Evolutionary conservation across 2,113 vertebrate genomes (phyloP).

Genomic region (Dromiciops gliroides): DNA sequence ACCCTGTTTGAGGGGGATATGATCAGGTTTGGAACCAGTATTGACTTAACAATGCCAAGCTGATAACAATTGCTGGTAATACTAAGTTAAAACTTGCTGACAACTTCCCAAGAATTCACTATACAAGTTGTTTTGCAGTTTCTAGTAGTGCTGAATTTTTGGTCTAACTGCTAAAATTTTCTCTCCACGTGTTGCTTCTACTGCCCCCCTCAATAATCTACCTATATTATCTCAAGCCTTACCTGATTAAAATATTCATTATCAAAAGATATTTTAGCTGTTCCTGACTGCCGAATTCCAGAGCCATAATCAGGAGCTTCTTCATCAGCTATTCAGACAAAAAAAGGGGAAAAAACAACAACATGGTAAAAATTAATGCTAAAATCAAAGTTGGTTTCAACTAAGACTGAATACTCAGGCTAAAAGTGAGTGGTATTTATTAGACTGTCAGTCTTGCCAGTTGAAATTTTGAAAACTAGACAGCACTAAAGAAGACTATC

Average conservation of each 20-base stretch:
- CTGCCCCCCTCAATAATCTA: neutral
- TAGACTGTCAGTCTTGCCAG: neutral
- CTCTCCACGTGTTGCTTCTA: neutral
- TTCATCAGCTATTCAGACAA: conserved; percentile 89
- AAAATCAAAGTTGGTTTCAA: neutral
- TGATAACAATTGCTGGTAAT: neutral
- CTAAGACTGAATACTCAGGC: neutral
- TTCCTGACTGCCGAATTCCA: conserved; percentile 97
- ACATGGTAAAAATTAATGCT: neutral
- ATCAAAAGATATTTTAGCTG: conserved; percentile 98
- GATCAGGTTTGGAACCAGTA: neutral
- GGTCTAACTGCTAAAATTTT: neutral
- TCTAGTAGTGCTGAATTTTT: neutral
- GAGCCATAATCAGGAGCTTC: conserved; percentile 99
- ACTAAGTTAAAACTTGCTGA: neutral
- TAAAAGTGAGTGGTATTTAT: no score
- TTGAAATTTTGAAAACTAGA: neutral
- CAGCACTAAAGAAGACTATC: neutral
- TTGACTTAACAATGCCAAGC: neutral
- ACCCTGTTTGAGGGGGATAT: neutral
- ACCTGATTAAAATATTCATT: conserved; percentile 98
- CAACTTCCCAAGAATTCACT: neutral
- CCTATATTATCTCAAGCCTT: conserved; percentile 55
- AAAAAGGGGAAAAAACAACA: neutral
- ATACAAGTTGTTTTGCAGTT: neutral